Conservation (phyloP, 2,797 vertebrate genomes). For the Echeneis naucrates region DNA sequence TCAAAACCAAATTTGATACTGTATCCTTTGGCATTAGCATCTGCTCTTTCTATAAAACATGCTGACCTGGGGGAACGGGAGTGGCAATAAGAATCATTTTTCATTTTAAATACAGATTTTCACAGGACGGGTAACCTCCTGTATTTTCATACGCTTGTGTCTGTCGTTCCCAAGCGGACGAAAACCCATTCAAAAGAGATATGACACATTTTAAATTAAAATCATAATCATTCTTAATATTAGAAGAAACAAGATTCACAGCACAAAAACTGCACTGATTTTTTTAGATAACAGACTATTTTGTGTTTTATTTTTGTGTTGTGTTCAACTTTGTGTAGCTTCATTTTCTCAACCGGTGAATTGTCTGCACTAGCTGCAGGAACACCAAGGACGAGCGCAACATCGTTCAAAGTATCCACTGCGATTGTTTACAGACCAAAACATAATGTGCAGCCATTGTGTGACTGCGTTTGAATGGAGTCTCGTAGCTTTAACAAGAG, state of each 20-base stretch:
- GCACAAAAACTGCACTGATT: not conserved
- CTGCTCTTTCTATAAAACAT: not conserved
- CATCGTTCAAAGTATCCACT: not conserved
- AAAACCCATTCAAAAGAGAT: not conserved
- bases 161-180: not conserved
- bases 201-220: not conserved
- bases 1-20: slow-evolving; percentile 12
- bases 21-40: not conserved
- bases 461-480: slow-evolving; percentile 12
- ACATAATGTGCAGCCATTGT: not conserved
- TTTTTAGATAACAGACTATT: no score
- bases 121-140: not conserved
- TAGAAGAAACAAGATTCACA: slow-evolving; percentile 1
- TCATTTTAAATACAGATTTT: not conserved
- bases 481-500: slow-evolving; percentile 11
- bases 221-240: not conserved
- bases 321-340: not conserved
- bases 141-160: not conserved
- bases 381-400: not conserved
- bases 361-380: not conserved
- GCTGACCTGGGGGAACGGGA: not conserved
- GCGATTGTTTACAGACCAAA: not conserved
- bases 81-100: not conserved
- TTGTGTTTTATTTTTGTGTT: not conserved
- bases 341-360: not conserved